Evolutionary conservation across 2,888 invertebrate species (phyloP).

Genomic region (Drepana falcataria): DNA sequence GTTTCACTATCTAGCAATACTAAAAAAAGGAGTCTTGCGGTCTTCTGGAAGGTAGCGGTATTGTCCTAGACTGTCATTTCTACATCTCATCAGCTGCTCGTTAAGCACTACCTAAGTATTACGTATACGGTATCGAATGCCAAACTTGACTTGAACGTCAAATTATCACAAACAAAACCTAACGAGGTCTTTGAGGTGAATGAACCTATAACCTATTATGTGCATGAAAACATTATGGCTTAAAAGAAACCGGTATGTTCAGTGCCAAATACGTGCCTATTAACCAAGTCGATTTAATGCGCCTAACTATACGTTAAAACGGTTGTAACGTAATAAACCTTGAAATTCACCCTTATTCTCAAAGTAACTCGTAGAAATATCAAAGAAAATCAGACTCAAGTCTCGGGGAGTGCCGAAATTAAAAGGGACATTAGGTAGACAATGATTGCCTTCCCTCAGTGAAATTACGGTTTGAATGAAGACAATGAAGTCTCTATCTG

Average conservation of each 20-base stretch:
- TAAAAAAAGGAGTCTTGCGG: too few species aligned
- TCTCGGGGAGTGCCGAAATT: constrained; percentile 11
- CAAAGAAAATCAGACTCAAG: constrained; percentile 12
- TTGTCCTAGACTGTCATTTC: too few species aligned
- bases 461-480: constrained; percentile 14
- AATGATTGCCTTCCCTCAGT: constrained; percentile 5
- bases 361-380: background rate
- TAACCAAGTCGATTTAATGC: background rate
- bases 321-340: background rate
- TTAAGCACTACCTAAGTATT: too few species aligned
- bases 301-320: background rate
- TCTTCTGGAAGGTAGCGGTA: too few species aligned
- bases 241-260: background rate
- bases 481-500: constrained; percentile 23
- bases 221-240: too few species aligned
- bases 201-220: too few species aligned
- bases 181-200: too few species aligned
- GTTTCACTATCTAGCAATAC: too few species aligned
- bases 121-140: too few species aligned
- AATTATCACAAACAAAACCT: too few species aligned
- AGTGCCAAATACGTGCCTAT: background rate
- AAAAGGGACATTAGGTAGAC: constrained; percentile 11
- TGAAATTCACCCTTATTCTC: background rate
- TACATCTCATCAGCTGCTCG: too few species aligned
- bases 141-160: too few species aligned